Evolutionary conservation across 2,113 vertebrate genomes (phyloP).

Genomic region (Microcebus jonahi): DNA sequence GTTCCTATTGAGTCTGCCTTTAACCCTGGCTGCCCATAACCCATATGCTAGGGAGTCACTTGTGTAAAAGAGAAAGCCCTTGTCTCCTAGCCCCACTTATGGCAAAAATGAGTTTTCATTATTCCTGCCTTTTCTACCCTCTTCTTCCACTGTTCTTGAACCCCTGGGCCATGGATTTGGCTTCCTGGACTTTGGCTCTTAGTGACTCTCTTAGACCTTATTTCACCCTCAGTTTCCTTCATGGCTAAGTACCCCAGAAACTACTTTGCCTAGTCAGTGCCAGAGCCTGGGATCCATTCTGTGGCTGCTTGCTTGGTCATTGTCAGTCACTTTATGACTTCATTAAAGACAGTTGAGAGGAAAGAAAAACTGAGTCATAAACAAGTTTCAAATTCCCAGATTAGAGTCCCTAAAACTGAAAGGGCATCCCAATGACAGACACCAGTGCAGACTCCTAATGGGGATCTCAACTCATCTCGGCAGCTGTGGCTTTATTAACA

Average conservation of each 20-base stretch:
- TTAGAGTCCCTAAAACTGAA: background rate
- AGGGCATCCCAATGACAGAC: background rate
- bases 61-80: background rate
- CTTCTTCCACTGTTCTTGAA: background rate
- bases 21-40: background rate
- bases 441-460: background rate
- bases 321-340: background rate
- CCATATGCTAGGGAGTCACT: background rate
- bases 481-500: constrained; percentile 29
- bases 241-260: background rate
- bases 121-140: background rate
- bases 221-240: background rate
- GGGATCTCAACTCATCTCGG: background rate
- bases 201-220: background rate
- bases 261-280: background rate
- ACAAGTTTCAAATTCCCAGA: background rate
- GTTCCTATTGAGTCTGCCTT: background rate
- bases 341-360: background rate
- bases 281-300: background rate
- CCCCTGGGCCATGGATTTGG: background rate
- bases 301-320: background rate
- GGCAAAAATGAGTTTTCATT: background rate
- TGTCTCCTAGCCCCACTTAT: background rate
- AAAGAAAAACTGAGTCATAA: constrained; percentile 10
- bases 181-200: background rate